phyloP scores from a whole-genome alignment of 2,888 invertebrate species.

The Arrhopalites spinosus region DNA sequence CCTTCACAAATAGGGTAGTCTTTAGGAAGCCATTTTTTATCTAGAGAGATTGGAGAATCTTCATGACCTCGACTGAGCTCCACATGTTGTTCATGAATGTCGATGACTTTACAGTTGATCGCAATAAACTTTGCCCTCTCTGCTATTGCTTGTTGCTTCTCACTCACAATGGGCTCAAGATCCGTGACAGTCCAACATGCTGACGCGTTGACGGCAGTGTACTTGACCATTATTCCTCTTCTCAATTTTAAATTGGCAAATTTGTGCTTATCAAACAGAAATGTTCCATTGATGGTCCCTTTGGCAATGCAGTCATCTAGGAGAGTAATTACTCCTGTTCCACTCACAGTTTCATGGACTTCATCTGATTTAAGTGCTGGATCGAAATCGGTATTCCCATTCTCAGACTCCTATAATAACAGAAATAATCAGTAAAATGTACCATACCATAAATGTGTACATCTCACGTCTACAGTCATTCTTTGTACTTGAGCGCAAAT shows the following conservation, averaged over 20 bases:
- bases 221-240: constrained; percentile 41
- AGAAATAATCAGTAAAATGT: too few species aligned
- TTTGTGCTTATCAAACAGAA: constrained; percentile 38
- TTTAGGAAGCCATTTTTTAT: constrained; percentile 14
- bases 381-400: too few species aligned
- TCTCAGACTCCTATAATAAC: too few species aligned
- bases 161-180: constrained; percentile 31
- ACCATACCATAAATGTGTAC: too few species aligned
- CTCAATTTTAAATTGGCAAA: neutral
- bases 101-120: constrained; percentile 29
- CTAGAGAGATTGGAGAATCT: constrained; percentile 1
- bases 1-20: constrained; percentile 13
- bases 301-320: constrained; percentile 38
- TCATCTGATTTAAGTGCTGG: too few species aligned
- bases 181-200: constrained; percentile 43
- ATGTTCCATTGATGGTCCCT: constrained; percentile 48
- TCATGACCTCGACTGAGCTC: constrained; percentile 29
- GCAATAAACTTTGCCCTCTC: constrained; percentile 29
- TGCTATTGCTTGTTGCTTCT: constrained; percentile 29
- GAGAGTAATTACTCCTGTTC: constrained; percentile 41
- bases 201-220: constrained; percentile 37
- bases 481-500: too few species aligned
- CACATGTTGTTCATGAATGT: constrained; percentile 4
- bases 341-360: neutral
- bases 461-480: too few species aligned